phyloP scores from a whole-genome alignment of 1,140 invertebrate species.

The Protaetia brevitarsis region DNA sequence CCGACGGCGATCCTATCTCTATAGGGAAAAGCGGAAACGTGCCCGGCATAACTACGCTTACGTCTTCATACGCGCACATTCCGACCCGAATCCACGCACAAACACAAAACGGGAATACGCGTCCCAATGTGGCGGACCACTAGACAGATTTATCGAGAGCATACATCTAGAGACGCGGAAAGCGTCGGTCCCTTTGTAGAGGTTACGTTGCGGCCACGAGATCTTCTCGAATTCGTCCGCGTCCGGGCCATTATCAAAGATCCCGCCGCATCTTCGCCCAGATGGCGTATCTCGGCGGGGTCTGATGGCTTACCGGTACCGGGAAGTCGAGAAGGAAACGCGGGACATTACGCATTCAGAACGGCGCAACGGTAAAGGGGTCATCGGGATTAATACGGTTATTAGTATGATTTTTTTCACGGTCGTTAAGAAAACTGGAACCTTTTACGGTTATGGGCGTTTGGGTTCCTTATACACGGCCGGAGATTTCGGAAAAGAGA shows the following conservation, averaged over 20 bases:
- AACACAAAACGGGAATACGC: not conserved
- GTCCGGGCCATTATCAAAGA: not conserved
- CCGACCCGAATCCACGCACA: not conserved
- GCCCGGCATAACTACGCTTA: not conserved
- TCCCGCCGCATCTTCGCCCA: not conserved
- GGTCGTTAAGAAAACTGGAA: too few species aligned
- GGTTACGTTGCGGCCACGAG: not conserved
- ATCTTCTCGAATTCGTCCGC: slow-evolving; percentile 6
- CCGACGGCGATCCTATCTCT: slow-evolving; percentile 11
- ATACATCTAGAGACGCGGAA: not conserved
- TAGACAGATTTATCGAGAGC: slow-evolving; percentile 1
- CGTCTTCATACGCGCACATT: not conserved
- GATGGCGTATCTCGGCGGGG: not conserved
- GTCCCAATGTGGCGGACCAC: not conserved
- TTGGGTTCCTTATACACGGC: too few species aligned
- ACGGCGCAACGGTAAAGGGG: not conserved
- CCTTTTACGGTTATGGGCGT: too few species aligned
- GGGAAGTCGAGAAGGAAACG: slow-evolving; percentile 10
- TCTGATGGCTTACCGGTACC: not conserved
- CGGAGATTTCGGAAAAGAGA: too few species aligned
- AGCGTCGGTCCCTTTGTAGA: not conserved
- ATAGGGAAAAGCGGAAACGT: slow-evolving; percentile 3
- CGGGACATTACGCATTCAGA: not conserved
- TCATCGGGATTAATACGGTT: slow-evolving; percentile 2
- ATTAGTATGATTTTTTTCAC: slow-evolving; percentile 18